These are phyloP conservation scores for Crotalus tigris DNA, from an alignment of 2,113 vertebrate species.

Conservation along the genomic window DNA sequence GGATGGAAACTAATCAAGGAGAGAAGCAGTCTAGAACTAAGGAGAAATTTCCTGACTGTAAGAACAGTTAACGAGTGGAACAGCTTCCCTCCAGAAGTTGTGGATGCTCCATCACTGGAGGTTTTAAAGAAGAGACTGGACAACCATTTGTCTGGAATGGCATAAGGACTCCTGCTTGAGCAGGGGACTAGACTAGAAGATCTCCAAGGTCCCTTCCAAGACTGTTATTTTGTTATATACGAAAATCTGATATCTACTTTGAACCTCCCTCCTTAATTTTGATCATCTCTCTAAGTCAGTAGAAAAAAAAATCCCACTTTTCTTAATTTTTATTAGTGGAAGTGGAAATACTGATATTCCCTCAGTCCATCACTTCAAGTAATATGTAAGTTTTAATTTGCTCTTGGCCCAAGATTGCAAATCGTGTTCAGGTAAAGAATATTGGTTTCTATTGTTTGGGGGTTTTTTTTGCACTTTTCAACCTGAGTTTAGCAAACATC, in stretches of 20 bases:
- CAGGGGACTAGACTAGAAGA: neutral
- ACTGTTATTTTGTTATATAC: neutral
- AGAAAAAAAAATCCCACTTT: neutral
- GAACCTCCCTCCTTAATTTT: neutral
- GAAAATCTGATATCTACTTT: neutral
- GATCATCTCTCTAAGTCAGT: neutral
- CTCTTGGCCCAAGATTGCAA: neutral
- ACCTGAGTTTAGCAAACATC: neutral
- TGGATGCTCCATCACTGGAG: neutral
- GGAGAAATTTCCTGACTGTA: neutral
- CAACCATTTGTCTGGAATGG: too few relatives aligned
- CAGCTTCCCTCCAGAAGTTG: too few relatives aligned
- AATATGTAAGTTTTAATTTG: neutral
- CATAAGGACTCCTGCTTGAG: neutral
- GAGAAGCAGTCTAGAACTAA: neutral
- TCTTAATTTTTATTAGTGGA: neutral
- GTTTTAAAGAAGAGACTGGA: neutral
- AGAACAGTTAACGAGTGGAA: neutral
- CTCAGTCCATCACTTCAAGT: neutral
- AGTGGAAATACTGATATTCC: neutral
- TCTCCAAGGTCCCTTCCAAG: neutral
- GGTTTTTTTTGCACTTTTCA: neutral
- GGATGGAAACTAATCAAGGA: neutral
- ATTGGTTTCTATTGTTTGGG: neutral
- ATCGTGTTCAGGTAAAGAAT: neutral